Percentiles rank a stretch among this genome's conserved stretches.
These are phyloP conservation scores for Scopus umbretta DNA, from an alignment of 2,113 vertebrate species.

Conservation along the genomic window DNA sequence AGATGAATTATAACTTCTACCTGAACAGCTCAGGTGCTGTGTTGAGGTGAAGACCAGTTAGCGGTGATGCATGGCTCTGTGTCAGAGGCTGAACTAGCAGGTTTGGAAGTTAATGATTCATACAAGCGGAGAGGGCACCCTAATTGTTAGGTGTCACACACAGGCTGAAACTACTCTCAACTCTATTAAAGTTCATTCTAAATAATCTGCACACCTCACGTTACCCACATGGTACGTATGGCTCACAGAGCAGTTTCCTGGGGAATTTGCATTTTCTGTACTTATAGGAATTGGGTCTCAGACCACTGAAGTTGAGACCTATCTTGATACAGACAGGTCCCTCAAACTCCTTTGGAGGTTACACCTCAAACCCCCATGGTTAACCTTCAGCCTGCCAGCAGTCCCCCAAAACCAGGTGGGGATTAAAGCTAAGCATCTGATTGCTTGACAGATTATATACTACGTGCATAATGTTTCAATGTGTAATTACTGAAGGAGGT, in stretches of 20 bases:
- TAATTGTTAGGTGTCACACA: constrained; percentile 5
- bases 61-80: constrained; percentile 36
- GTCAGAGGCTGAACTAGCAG: constrained; percentile 43
- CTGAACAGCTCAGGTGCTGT: not conserved
- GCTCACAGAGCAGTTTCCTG: not conserved
- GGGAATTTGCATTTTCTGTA: not conserved
- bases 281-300: not conserved
- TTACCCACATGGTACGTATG: not conserved
- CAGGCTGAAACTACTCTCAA: not conserved
- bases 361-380: accelerated
- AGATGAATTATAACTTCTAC: constrained; percentile 34
- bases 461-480: not conserved
- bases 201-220: not conserved
- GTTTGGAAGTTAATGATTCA: constrained; percentile 60
- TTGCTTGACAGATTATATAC: not conserved
- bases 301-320: not conserved
- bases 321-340: not conserved
- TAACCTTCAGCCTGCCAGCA: not conserved
- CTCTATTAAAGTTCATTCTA: not conserved
- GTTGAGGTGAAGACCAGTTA: not conserved
- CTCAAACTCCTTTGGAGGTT: not conserved
- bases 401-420: not conserved
- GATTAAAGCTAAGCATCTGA: not conserved
- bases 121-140: not conserved
- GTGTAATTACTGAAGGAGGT: not conserved